A percentile compares a stretch with the other conserved stretches of the same genome.
Evolutionary conservation across 2,113 vertebrate genomes (phyloP).

Genomic region (Passer montanus): DNA sequence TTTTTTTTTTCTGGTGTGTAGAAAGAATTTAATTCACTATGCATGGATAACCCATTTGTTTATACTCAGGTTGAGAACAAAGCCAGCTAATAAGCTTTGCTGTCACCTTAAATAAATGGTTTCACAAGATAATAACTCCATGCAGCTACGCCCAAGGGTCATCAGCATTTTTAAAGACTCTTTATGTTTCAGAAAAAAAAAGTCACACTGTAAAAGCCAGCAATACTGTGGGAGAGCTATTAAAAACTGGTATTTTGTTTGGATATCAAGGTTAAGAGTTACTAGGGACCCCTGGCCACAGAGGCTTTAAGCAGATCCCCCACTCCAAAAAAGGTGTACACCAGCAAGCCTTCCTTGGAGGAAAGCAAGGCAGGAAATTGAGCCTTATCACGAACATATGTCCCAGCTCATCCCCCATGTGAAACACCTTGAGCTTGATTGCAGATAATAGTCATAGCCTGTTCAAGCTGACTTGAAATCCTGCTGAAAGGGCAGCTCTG

Average conservation of each 20-base stretch:
- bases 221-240: neutral
- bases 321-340: neutral
- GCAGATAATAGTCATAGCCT: neutral
- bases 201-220: neutral
- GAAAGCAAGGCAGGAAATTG: neutral
- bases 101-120: slow-evolving; percentile 59
- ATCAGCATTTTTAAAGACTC: slow-evolving; percentile 41
- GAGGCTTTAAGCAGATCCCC: neutral
- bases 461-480: neutral
- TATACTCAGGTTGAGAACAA: slow-evolving; percentile 40
- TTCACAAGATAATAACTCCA: slow-evolving; percentile 33
- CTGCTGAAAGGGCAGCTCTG: neutral
- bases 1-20: neutral
- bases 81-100: slow-evolving; percentile 44
- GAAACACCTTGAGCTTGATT: neutral
- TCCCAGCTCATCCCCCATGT: neutral
- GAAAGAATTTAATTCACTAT: slow-evolving; percentile 10
- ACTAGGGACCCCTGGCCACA: neutral
- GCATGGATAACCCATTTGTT: slow-evolving; percentile 26
- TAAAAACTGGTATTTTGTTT: neutral
- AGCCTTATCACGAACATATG: neutral
- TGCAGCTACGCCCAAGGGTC: slow-evolving; percentile 3
- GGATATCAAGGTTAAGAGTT: neutral
- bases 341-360: neutral
- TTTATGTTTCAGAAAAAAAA: neutral